phyloP scores from a whole-genome alignment of 2,888 invertebrate species.

The Hololepta plana region DNA sequence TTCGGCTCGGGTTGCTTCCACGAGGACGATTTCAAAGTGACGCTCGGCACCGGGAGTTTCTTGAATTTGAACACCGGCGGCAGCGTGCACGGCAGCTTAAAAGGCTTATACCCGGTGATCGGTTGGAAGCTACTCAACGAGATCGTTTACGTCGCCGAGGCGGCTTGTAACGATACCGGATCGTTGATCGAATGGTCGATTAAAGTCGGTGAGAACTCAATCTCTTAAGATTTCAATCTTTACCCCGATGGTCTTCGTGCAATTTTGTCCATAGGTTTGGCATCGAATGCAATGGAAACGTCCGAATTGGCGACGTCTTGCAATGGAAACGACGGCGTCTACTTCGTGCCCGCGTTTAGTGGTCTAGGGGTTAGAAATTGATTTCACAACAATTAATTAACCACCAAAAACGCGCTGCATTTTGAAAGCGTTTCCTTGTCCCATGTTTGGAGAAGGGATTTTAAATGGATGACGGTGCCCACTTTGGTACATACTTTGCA shows the following conservation, averaged over 20 bases:
- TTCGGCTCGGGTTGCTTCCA: constrained; percentile 73
- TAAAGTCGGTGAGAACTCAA: constrained; percentile 34
- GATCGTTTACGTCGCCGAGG: constrained; percentile 65
- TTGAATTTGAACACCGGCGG: constrained; percentile 66
- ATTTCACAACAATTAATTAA: no score
- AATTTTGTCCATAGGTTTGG: constrained; percentile 41
- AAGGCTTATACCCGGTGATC: constrained; percentile 80
- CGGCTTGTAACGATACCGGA: constrained; percentile 76
- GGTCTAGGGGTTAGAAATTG: constrained; percentile 63
- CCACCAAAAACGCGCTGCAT: no score
- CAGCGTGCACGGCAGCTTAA: constrained; percentile 59
- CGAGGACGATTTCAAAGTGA: constrained; percentile 65
- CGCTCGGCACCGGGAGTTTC: constrained; percentile 86
- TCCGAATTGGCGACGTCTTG: constrained; percentile 49
- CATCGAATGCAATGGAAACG: constrained; percentile 44
- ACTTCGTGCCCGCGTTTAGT: constrained; percentile 79
- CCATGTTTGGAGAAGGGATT: no score
- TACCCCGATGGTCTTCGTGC: constrained; percentile 2
- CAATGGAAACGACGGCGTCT: constrained; percentile 55
- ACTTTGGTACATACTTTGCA: no score
- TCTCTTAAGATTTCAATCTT: background rate
- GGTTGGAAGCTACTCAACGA: constrained; percentile 58
- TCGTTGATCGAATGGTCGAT: constrained; percentile 75
- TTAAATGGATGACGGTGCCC: no score
- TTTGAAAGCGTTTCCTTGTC: no score